Base-by-base conservation (phyloP, 1,140 invertebrate species). In the Hirudo medicinalis region DNA sequence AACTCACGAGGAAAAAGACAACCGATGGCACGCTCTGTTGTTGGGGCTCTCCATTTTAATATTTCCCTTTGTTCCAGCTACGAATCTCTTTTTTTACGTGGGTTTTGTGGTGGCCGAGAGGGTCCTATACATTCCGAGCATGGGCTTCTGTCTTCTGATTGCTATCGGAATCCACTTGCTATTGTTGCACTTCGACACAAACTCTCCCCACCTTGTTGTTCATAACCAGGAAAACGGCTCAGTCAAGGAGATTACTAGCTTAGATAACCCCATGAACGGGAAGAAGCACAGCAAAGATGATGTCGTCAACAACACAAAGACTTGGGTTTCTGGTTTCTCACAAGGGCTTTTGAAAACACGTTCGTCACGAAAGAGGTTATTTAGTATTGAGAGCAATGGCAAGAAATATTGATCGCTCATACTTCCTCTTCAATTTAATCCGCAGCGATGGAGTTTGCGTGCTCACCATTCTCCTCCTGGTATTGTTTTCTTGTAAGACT, bases 51-150 rank as follows among this genome's bases (percentile, higher is more conserved):
- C 90, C 53, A 86, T 95, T 77, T 85, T 94, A 77, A 87, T 92
- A 29, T 85, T 97, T 71, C 91, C 94, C 71, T 97, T 96, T 82
- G 82, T 98, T 72, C 94, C 94, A n/a, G 94, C 94, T 0, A 94
- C 91, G 57, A 98, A 98, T 85, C 84, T 97, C 29, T 95, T 97
- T 83, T 94, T 97, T 79, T 92, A 94, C 0, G 94, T 97, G 66
- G 94, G 94, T 11, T 98, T 97, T 83, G 93, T 97, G 53, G 88
- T 98, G 25, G 94, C 94, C 0, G 94, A 98, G 82, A 84, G 94
- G 75, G 89, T 97, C 40, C 84, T 97, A 1, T 97, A 98, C 82
- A 92, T 96, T 83, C 94, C 94, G 8, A 96, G 92, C 9, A 95
- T 97, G 91, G 94, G 94, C 9, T 95, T 92, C 83, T 97, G 93